Conservation (phyloP, 2,888 invertebrate genomes). For the Unio delphinus region DNA sequence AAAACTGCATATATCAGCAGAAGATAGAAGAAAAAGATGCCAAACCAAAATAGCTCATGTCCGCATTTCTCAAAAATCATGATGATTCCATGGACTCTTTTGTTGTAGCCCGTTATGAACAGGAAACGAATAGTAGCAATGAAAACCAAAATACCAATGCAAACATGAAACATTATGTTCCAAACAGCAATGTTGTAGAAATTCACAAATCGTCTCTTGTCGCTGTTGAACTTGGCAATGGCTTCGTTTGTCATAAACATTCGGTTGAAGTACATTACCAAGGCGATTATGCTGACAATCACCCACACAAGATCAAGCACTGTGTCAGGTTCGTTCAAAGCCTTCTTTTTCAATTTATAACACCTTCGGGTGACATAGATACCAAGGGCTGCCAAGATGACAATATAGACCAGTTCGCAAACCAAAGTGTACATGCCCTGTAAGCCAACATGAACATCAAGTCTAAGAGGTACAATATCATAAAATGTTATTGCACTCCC, state of each 20-base stretch:
- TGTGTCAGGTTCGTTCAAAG: slow-evolving; percentile 46
- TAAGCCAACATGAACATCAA: slow-evolving; percentile 44
- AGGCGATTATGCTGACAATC: slow-evolving; percentile 25
- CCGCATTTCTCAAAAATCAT: slow-evolving; percentile 44
- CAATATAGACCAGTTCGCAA: slow-evolving; percentile 39
- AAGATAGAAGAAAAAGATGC: slow-evolving; percentile 43
- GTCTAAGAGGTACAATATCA: slow-evolving; percentile 42
- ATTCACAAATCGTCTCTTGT: slow-evolving; percentile 51
- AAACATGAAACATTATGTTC: slow-evolving; percentile 44
- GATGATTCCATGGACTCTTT: slow-evolving; percentile 39
- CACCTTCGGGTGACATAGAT: slow-evolving; percentile 29
- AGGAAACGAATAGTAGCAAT: slow-evolving; percentile 46
- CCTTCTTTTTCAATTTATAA: slow-evolving; percentile 27
- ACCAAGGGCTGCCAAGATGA: slow-evolving; percentile 36
- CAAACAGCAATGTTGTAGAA: slow-evolving; percentile 53
- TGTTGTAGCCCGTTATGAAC: slow-evolving; percentile 56
- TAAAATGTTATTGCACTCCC: slow-evolving; percentile 53
- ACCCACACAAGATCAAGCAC: slow-evolving; percentile 41
- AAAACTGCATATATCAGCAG: slow-evolving; percentile 45
- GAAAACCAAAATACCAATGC: slow-evolving; percentile 47
- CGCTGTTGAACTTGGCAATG: slow-evolving; percentile 38
- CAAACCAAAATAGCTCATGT: slow-evolving; percentile 47
- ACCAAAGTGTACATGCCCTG: slow-evolving; percentile 39
- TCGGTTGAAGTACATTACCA: slow-evolving; percentile 40
- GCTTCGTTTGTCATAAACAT: slow-evolving; percentile 30